phyloP scores from a whole-genome alignment of 2,113 vertebrate species.

The Motacilla alba region DNA sequence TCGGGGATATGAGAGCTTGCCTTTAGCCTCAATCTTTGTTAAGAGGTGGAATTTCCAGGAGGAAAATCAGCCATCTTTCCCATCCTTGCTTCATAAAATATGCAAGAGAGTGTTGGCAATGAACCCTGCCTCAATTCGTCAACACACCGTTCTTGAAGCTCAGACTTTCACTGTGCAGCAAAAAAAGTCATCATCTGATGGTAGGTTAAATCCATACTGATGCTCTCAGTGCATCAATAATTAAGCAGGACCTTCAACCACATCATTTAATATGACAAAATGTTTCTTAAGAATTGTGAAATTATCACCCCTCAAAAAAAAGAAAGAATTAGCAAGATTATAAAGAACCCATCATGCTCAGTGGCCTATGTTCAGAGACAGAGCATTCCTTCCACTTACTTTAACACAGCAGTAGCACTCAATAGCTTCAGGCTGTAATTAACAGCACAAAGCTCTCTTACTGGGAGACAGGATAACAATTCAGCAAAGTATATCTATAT shows the following conservation, averaged over 20 bases:
- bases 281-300: conserved; percentile 36
- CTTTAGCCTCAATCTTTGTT: background rate
- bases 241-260: conserved; percentile 39
- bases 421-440: conserved; percentile 61
- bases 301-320: background rate
- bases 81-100: conserved; percentile 45
- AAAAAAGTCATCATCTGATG: background rate
- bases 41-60: background rate
- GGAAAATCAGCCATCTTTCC: background rate
- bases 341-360: conserved; percentile 21
- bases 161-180: background rate
- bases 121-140: conserved; percentile 10
- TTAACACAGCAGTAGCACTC: conserved; percentile 51
- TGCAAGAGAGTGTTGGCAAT: conserved; percentile 11
- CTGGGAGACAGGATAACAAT: conserved; percentile 49
- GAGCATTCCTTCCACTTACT: conserved; percentile 49
- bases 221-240: conserved; percentile 44
- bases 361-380: background rate
- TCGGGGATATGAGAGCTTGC: background rate
- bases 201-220: conserved; percentile 4
- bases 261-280: conserved; percentile 41
- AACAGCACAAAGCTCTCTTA: conserved; percentile 62
- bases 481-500: conserved; percentile 53
- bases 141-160: background rate
- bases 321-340: conserved; percentile 9